Evolutionary conservation across 2,797 vertebrate species (phyloP), one percentile per base, ranked within the genome.

Genomic region (Crax fasciolata): DNA sequence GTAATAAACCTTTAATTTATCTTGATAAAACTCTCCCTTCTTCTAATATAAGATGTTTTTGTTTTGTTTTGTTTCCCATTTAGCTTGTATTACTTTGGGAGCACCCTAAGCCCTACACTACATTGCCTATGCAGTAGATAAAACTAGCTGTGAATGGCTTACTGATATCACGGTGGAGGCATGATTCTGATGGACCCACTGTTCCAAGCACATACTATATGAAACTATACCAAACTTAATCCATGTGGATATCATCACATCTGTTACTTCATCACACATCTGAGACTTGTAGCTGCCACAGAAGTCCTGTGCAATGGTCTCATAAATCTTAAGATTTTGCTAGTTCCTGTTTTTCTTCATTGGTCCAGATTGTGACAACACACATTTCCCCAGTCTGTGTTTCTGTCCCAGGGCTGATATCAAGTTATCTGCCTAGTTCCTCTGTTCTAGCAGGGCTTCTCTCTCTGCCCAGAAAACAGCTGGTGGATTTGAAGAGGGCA

Each of bases 151-250:
- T 14, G 48, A 77, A 35, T 52, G 27, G 66, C 8, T 21, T 62
- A 10, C 2, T 8, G 39, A 65, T n/a, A 8, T 17, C 28, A 10
- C 20, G 51, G 46, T 3, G 27, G 27, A 39, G 51, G 49, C 38
- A 38, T 0, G 0, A 32, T 59, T 82, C 71, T 63, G 41, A 55
- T 3, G 21, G 16, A 28, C 48, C 51, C 35, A 25, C 0, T 0
- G n/a, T 58, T 84, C 73, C 58, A n/a, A 55, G 35, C 12, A 12
- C 6, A 16, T 5, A 17, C 3, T 11, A 2, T 16, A 25, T 17
- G 52, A 78, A 75, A 77, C 35, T 13, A 49, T 20, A 44, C 10
- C 20, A 38, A 13, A 67, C 12, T 23, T 25, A 55, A 27, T 8
- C 62, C 39, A 68, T 71, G 25, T 28, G 65, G 30, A 5, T 43